Percentiles rank a stretch among this genome's conserved stretches.
Conservation (phyloP, 2,113 vertebrate genomes). For the Eclectus roratus region DNA sequence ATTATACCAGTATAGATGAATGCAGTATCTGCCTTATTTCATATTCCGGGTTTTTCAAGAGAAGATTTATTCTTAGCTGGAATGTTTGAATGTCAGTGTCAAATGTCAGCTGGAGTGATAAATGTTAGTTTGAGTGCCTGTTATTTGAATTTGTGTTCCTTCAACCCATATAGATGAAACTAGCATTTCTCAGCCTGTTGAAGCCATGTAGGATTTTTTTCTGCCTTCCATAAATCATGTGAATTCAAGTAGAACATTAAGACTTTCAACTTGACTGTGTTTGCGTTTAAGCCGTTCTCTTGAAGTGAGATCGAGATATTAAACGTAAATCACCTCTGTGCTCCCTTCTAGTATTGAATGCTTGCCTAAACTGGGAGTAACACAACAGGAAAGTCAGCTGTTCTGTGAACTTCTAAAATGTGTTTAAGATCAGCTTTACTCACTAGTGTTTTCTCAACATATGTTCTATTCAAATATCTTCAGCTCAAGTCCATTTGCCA, state of each 20-base stretch:
- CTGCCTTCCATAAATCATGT: conserved; percentile 26
- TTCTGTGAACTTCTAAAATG: not conserved
- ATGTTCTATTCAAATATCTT: not conserved
- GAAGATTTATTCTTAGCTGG: not conserved
- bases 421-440: not conserved
- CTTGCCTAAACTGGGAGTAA: conserved; percentile 18
- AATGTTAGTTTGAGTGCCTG: not conserved
- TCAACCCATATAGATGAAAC: not conserved
- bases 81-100: not conserved
- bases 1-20: not conserved
- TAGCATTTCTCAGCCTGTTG: conserved; percentile 53
- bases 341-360: not conserved
- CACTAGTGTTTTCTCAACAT: not conserved
- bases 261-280: conserved; percentile 66
- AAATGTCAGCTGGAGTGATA: not conserved
- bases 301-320: conserved; percentile 51
- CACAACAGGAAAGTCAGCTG: not conserved
- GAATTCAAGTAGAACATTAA: conserved; percentile 57
- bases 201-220: not conserved
- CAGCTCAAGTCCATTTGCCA: not conserved
- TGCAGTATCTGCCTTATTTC: not conserved
- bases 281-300: conserved; percentile 35
- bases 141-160: conserved; percentile 47
- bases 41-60: not conserved
- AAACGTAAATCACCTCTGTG: conserved; percentile 23